Conservation (phyloP, 2,888 invertebrate species). For the Callosobruchus maculatus region DNA sequence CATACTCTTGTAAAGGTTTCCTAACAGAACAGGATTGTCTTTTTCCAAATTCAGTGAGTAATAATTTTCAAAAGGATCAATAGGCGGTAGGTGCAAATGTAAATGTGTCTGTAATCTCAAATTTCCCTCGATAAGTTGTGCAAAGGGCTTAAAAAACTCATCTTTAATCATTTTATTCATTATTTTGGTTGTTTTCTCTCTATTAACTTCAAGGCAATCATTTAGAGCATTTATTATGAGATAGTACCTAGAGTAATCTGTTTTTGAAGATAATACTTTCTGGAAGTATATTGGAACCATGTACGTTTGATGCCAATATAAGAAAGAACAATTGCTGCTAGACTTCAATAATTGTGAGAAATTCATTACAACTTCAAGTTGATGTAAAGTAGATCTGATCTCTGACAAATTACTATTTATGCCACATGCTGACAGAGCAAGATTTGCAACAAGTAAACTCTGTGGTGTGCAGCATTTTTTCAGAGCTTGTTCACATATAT, state of each 20-base stretch:
- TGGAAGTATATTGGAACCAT: conserved; percentile 72
- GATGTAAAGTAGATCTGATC: conserved; percentile 60
- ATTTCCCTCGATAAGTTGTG: conserved; percentile 88
- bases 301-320: conserved; percentile 75
- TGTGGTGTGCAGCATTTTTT: conserved; percentile 51
- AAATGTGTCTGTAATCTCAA: conserved; percentile 88
- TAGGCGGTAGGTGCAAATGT: conserved; percentile 73
- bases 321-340: conserved; percentile 70
- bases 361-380: conserved; percentile 62
- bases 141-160: conserved; percentile 66
- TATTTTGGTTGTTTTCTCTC: conserved; percentile 43
- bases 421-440: conserved; percentile 53
- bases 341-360: conserved; percentile 57
- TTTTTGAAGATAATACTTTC: conserved; percentile 64
- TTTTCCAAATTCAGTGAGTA: conserved; percentile 40
- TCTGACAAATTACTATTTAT: conserved; percentile 61
- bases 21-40: conserved; percentile 39
- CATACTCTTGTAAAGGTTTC: conserved; percentile 43
- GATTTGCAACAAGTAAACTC: conserved; percentile 42
- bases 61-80: conserved; percentile 43
- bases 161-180: conserved; percentile 53
- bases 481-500: conserved; percentile 66
- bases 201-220: conserved; percentile 32
- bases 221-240: conserved; percentile 41
- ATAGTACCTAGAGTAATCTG: conserved; percentile 62